These are phyloP conservation scores for Oceanodroma leucorhoa DNA, from an alignment of 2,797 vertebrate genomes.

Conservation along the genomic window DNA sequence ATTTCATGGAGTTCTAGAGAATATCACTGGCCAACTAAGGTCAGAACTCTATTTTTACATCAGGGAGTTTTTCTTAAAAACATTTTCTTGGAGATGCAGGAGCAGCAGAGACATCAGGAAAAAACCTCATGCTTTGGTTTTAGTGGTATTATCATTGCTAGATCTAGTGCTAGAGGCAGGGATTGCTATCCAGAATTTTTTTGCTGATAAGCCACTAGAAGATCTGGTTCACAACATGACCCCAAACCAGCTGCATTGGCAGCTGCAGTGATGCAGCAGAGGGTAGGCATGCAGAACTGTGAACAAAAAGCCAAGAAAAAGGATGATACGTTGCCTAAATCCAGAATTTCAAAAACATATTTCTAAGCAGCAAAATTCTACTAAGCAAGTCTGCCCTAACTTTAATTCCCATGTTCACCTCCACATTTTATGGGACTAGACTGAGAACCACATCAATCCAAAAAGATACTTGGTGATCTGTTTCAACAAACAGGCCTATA, in stretches of 20 bases:
- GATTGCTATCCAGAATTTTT: background rate
- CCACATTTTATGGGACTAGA: background rate
- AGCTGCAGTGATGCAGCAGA: background rate
- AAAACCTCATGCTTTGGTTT: background rate
- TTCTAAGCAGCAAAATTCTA: background rate
- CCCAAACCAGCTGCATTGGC: background rate
- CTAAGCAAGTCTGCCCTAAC: background rate
- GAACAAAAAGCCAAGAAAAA: background rate
- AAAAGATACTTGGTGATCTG: background rate
- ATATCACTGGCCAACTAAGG: background rate
- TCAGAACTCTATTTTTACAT: background rate
- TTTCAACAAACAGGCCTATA: background rate
- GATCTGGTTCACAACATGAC: background rate
- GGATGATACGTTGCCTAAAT: background rate
- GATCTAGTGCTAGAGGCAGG: background rate
- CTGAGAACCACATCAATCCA: background rate
- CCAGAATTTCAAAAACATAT: background rate
- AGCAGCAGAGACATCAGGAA: background rate
- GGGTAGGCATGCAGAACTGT: background rate
- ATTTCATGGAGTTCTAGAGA: background rate
- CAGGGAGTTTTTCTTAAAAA: background rate
- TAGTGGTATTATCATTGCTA: background rate
- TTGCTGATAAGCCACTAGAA: background rate
- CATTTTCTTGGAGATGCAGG: background rate
- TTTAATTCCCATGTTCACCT: background rate